Percentiles rank a stretch among this genome's conserved stretches.
These are phyloP conservation scores for Diarsia mendica DNA, from an alignment of 2,888 invertebrate genomes.

Conservation along the genomic window DNA sequence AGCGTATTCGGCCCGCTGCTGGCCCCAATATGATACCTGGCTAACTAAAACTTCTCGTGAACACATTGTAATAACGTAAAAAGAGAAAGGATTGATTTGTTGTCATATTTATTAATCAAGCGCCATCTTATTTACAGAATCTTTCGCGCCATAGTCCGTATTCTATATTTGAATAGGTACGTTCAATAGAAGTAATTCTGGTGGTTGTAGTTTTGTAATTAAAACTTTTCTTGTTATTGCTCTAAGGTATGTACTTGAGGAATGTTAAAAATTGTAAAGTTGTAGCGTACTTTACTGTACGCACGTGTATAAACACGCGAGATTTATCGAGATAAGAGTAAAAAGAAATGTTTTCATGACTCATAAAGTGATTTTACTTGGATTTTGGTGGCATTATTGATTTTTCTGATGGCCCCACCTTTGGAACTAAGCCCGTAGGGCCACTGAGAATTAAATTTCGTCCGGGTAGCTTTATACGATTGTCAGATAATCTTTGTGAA, in stretches of 20 bases:
- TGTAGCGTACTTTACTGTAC: neutral
- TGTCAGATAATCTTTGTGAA: neutral
- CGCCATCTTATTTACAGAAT: conserved; percentile 50
- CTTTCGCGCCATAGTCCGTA: conserved; percentile 39
- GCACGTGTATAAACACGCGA: neutral
- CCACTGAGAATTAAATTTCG: neutral
- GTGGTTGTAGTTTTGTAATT: conserved; percentile 10
- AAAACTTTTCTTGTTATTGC: conserved; percentile 13
- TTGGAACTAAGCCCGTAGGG: neutral
- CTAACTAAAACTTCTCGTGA: conserved; percentile 58
- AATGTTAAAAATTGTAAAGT: conserved; percentile 9
- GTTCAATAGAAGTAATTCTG: conserved; percentile 10
- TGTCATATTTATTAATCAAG: conserved; percentile 47
- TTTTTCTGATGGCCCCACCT: neutral
- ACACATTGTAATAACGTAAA: conserved; percentile 58
- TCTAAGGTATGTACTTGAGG: neutral
- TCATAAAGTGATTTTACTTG: neutral
- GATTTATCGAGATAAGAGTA: neutral
- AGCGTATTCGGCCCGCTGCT: conserved; percentile 57
- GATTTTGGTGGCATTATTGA: neutral
- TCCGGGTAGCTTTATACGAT: neutral
- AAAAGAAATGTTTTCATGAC: neutral
- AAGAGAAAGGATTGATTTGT: conserved; percentile 69
- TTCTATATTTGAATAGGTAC: conserved; percentile 38
- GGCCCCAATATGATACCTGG: conserved; percentile 56